phyloP scores from a whole-genome alignment of 2,888 invertebrate genomes.

The Aromia moschata region DNA sequence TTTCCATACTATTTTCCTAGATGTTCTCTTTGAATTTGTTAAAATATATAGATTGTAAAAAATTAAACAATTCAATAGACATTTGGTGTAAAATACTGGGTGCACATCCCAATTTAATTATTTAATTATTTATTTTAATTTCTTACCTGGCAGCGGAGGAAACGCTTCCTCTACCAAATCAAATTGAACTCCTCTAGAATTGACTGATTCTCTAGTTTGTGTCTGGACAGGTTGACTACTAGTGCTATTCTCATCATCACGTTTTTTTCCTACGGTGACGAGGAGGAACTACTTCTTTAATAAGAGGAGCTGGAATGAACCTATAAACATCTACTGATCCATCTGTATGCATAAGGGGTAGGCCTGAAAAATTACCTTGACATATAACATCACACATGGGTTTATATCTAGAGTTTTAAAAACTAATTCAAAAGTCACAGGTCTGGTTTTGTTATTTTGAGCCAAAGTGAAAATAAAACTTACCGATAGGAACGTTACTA shows the following conservation, averaged over 20 bases:
- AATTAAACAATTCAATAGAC: too few relatives aligned
- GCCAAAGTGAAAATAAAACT: constrained; percentile 36
- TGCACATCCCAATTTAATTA: too few relatives aligned
- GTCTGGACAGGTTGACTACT: constrained; percentile 39
- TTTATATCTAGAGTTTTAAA: too few relatives aligned
- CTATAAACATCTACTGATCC: constrained; percentile 47
- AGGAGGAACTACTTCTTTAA: constrained; percentile 61
- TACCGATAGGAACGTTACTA: constrained; percentile 48
- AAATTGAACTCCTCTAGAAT: constrained; percentile 71
- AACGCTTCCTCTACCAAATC: constrained; percentile 83
- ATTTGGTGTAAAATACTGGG: too few relatives aligned
- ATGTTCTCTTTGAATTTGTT: too few relatives aligned
- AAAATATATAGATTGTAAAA: too few relatives aligned
- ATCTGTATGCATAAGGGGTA: constrained; percentile 47
- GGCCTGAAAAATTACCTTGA: constrained; percentile 34
- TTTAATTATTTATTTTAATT: background rate
- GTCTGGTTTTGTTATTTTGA: too few relatives aligned
- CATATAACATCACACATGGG: too few relatives aligned
- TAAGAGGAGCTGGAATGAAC: constrained; percentile 43
- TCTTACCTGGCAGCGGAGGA: constrained; percentile 79
- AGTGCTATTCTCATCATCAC: constrained; percentile 45
- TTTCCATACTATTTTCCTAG: too few relatives aligned
- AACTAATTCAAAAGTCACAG: too few relatives aligned
- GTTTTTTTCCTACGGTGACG: constrained; percentile 61
- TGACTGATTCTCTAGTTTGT: constrained; percentile 40